phyloP scores from a whole-genome alignment of 2,113 vertebrate genomes.

The Pachycephala philippinensis region DNA sequence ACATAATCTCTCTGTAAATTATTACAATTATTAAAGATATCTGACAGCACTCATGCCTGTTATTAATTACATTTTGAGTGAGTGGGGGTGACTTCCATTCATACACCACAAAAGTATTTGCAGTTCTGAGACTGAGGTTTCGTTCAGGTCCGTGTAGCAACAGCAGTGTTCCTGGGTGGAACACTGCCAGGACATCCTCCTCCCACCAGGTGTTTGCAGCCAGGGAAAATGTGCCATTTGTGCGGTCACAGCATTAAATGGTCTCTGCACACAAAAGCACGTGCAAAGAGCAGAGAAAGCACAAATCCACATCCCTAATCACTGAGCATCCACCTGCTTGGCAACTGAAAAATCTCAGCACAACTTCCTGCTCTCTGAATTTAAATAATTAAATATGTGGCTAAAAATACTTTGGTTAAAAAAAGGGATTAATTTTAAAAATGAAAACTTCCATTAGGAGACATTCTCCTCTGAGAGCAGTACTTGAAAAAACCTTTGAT shows the following conservation, averaged over 20 bases:
- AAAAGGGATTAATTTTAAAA: neutral
- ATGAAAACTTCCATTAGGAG: neutral
- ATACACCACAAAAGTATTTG: neutral
- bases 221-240: neutral
- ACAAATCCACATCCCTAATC: conserved; percentile 27
- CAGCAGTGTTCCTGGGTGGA: neutral
- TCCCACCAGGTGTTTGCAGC: neutral
- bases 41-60: neutral
- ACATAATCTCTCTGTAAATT: conserved; percentile 15
- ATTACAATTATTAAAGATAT: neutral
- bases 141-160: rapidly evolving
- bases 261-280: neutral
- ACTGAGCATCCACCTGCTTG: neutral
- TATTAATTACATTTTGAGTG: neutral
- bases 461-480: neutral
- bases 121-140: neutral
- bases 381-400: neutral
- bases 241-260: conserved; percentile 55
- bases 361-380: neutral
- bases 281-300: conserved; percentile 36
- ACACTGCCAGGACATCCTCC: neutral
- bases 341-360: neutral
- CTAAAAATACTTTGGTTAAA: neutral
- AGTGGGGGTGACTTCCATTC: neutral
- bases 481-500: neutral